Evolutionary conservation across 2,888 invertebrate species (phyloP), one percentile per base, ranked within the genome.

Genomic region (Drosophila neonasuta): DNA sequence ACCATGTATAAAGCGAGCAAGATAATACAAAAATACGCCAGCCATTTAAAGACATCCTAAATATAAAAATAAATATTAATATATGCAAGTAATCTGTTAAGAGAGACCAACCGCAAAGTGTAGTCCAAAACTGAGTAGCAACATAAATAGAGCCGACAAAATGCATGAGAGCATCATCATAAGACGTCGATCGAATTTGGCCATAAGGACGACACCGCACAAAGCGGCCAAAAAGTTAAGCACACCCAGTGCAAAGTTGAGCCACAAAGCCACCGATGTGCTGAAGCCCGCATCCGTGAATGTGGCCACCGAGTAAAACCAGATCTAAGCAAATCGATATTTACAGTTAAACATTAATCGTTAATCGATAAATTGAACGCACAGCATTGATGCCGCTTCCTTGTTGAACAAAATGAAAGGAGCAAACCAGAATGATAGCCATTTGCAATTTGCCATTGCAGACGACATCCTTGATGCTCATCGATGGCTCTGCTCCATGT

Each of bases 371-470:
- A 10, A 36, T 15, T 11, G n/a, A 41, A 15, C 36, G 39, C 30
- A 96, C 96, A 62, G 96, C 96, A 90, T 96, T 97, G 62, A 97
- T 95, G 55, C 97, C 97, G 79, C 95, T 95, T 66, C 96, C 93
- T 91, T 97, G 97, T 90, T 97, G 97, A 0, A 97, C 96, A 13
- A 94, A 93, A 42, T 80, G 75, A 92, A 96, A 92, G 60, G 93
- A 91, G 83, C 95, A 94, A 8, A 95, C 94, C 56, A 97, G 92
- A 56, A 96, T 88, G 41, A 97, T 88, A 2, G 97, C 95, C 87
- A 96, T 36, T 15, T n/a, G 29, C 2, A 66, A 20, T n/a, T 56
- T 68, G 5, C 20, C 49, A 6, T 68, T 57, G 41, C 51, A 36
- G 9, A 73, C 3, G 6, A 75, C 65, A 1, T 44, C 42, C n/a